These are phyloP conservation scores for Bucco capensis DNA, from an alignment of 2,113 vertebrate species.

Conservation along the genomic window DNA sequence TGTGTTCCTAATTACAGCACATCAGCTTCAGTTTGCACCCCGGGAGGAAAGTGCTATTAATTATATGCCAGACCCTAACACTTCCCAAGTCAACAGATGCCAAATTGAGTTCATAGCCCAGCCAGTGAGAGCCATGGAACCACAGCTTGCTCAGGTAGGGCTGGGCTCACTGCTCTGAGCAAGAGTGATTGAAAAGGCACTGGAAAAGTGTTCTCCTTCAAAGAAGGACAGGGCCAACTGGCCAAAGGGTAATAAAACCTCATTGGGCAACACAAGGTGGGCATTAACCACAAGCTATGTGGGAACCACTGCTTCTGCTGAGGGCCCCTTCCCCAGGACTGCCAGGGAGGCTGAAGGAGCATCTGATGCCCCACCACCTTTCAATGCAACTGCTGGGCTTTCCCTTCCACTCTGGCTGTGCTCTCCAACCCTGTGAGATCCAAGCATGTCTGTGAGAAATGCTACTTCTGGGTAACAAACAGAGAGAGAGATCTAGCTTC, in stretches of 20 bases:
- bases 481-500: background rate
- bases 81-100: constrained; percentile 42
- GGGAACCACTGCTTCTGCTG: background rate
- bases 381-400: background rate
- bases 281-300: background rate
- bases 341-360: background rate
- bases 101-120: constrained; percentile 41
- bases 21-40: constrained; percentile 48
- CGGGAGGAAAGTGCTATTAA: constrained; percentile 35
- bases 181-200: background rate
- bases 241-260: background rate
- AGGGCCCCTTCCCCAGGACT: background rate
- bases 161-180: background rate
- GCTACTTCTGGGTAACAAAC: background rate
- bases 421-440: background rate
- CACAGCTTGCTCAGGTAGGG: background rate
- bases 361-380: background rate
- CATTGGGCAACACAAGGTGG: background rate
- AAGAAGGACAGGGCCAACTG: background rate
- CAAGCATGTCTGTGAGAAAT: fast-evolving
- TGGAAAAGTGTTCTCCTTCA: background rate
- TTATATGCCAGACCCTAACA: constrained; percentile 18
- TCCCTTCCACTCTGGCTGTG: background rate
- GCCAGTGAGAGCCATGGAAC: background rate
- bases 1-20: constrained; percentile 67